phyloP scores from a whole-genome alignment of 1,140 invertebrate species.

The Brachionus manjavacas region DNA sequence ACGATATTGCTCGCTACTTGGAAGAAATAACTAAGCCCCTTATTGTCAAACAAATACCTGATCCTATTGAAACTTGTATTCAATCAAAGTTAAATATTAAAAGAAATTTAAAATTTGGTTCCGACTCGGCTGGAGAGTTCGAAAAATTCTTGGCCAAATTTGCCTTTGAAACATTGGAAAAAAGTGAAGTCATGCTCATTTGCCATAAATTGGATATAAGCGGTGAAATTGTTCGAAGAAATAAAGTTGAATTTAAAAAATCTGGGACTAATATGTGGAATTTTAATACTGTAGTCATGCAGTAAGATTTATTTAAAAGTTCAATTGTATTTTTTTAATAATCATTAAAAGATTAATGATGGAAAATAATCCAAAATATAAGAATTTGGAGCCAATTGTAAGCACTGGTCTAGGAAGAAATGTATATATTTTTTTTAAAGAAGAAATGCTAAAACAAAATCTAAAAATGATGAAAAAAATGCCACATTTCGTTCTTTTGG shows the following conservation, averaged over 20 bases:
- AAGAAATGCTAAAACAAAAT: conserved; percentile 19
- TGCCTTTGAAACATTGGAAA: not conserved
- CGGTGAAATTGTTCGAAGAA: conserved; percentile 24
- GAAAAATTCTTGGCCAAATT: conserved; percentile 22
- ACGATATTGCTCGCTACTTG: conserved; percentile 35
- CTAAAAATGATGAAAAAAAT: conserved; percentile 34
- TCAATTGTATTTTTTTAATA: not conserved
- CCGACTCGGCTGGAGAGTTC: conserved; percentile 19
- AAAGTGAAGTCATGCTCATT: conserved; percentile 24
- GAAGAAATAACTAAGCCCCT: conserved; percentile 37
- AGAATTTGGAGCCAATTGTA: conserved; percentile 26
- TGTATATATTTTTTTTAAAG: conserved; percentile 20
- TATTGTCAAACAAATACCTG: not conserved
- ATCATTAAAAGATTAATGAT: conserved; percentile 1
- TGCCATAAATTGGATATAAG: conserved; percentile 24
- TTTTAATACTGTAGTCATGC: conserved; percentile 38
- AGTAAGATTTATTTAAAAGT: not conserved
- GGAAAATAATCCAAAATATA: conserved; percentile 36
- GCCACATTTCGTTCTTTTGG: conserved; percentile 40
- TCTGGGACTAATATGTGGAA: conserved; percentile 16
- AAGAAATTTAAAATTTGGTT: not conserved
- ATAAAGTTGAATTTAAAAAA: conserved; percentile 40
- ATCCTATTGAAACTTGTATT: not conserved
- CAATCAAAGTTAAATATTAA: not conserved
- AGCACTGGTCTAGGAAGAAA: conserved; percentile 8